Evolutionary conservation across 2,113 vertebrate species (phyloP).

Genomic region (Halichoerus grypus): DNA sequence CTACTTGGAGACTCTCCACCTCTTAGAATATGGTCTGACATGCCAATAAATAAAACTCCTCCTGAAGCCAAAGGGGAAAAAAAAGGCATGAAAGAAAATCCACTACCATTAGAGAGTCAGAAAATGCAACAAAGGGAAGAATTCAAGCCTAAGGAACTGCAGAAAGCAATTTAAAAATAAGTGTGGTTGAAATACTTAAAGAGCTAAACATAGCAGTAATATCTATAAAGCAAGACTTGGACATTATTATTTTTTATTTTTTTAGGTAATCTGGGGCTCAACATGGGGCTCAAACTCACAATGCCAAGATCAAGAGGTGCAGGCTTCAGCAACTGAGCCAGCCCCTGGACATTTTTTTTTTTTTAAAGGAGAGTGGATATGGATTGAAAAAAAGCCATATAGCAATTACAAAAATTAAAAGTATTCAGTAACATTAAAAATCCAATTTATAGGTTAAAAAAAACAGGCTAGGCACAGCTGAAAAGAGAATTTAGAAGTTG

Average conservation of each 20-base stretch:
- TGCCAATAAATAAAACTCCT: constrained; percentile 3
- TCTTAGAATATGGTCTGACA: neutral
- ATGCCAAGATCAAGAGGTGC: neutral
- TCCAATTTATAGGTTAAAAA: neutral
- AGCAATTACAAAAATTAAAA: constrained; percentile 11
- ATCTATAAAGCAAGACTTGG: neutral
- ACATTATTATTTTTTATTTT: neutral
- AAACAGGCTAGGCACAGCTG: neutral
- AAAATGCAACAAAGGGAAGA: neutral
- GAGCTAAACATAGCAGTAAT: neutral
- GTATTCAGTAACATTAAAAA: constrained; percentile 51
- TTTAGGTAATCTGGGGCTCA: neutral
- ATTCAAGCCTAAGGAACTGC: neutral
- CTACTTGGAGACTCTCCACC: neutral
- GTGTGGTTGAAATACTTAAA: neutral
- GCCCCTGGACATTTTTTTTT: neutral
- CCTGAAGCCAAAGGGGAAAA: neutral
- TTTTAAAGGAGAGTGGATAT: neutral
- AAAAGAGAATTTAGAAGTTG: constrained; percentile 41
- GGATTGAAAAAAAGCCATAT: neutral
- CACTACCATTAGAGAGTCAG: neutral
- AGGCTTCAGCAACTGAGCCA: neutral
- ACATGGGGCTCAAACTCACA: neutral
- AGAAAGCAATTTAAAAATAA: constrained; percentile 44
- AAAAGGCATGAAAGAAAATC: neutral